phyloP scores from a whole-genome alignment of 2,888 invertebrate species.

The Microctonus aethiopoides region DNA sequence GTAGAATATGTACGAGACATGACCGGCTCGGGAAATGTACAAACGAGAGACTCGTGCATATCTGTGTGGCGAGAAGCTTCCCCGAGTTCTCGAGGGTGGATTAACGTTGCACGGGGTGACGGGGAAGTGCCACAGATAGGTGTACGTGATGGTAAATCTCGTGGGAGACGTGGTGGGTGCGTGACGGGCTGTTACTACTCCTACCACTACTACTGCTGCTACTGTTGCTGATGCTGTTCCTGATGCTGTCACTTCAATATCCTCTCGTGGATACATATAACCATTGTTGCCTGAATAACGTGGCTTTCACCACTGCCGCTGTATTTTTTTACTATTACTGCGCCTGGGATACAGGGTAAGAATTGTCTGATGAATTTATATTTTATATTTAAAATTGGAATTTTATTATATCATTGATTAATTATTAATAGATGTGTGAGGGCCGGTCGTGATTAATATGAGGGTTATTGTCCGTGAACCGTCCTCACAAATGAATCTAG shows the following conservation, averaged over 20 bases:
- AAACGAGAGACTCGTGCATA: slow-evolving; percentile 29
- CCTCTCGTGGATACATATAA: neutral
- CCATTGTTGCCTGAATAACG: neutral
- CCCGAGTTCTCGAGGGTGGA: slow-evolving; percentile 26
- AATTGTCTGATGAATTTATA: neutral
- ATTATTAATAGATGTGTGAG: neutral
- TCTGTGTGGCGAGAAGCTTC: slow-evolving; percentile 28
- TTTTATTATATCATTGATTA: neutral
- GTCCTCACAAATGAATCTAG: neutral
- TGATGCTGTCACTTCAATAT: slow-evolving; percentile 5
- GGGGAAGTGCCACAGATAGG: slow-evolving; percentile 22
- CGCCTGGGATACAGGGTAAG: slow-evolving; percentile 19
- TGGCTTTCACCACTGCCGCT: neutral
- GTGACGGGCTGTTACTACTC: slow-evolving; percentile 38
- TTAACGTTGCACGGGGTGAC: slow-evolving; percentile 14
- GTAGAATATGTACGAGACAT: slow-evolving; percentile 7
- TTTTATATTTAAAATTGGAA: neutral
- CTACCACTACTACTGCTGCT: slow-evolving; percentile 11
- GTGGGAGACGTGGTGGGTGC: slow-evolving; percentile 36
- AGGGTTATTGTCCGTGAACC: slow-evolving; percentile 24
- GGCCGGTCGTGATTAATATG: slow-evolving; percentile 4
- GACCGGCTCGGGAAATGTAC: slow-evolving; percentile 15
- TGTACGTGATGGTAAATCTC: slow-evolving; percentile 29
- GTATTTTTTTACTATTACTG: slow-evolving; percentile 3
- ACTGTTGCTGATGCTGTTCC: slow-evolving; percentile 15